Percentiles rank a stretch among this genome's conserved stretches.
Evolutionary conservation across 2,113 vertebrate species (phyloP).

Genomic region (Nesoenas mayeri): DNA sequence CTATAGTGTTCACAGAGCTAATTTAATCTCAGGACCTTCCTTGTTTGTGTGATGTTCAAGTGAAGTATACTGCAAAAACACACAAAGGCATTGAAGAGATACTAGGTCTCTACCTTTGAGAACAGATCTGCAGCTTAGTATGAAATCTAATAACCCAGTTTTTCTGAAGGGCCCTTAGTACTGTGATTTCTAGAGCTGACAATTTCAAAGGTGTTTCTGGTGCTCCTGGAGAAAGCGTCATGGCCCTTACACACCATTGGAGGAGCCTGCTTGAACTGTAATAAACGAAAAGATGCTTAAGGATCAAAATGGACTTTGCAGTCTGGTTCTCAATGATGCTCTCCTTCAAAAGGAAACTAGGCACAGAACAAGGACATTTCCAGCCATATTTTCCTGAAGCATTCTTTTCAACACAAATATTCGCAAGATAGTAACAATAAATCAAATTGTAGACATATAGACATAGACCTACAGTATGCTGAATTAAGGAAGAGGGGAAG

Average conservation of each 20-base stretch:
- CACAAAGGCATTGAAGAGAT: fast-evolving
- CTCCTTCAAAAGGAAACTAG: neutral
- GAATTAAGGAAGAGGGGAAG: neutral
- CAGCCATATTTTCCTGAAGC: neutral
- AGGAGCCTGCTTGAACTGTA: neutral
- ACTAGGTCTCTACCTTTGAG: neutral
- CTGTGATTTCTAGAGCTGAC: neutral
- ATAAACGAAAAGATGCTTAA: neutral
- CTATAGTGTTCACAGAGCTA: neutral
- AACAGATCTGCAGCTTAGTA: neutral
- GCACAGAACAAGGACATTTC: neutral
- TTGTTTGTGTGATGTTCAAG: neutral
- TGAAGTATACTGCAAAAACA: neutral
- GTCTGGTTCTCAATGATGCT: neutral
- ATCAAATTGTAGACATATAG: neutral
- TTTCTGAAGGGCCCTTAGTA: neutral
- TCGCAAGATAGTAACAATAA: neutral
- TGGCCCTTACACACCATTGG: neutral
- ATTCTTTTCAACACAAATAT: neutral
- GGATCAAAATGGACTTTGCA: neutral
- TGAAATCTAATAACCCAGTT: neutral
- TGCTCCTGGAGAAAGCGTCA: neutral
- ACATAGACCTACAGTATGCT: neutral
- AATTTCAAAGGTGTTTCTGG: neutral
- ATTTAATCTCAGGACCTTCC: neutral